Evolutionary conservation across 2,113 vertebrate genomes (phyloP), one percentile per base, ranked within the genome.

Genomic region (Coreoperca whiteheadi): DNA sequence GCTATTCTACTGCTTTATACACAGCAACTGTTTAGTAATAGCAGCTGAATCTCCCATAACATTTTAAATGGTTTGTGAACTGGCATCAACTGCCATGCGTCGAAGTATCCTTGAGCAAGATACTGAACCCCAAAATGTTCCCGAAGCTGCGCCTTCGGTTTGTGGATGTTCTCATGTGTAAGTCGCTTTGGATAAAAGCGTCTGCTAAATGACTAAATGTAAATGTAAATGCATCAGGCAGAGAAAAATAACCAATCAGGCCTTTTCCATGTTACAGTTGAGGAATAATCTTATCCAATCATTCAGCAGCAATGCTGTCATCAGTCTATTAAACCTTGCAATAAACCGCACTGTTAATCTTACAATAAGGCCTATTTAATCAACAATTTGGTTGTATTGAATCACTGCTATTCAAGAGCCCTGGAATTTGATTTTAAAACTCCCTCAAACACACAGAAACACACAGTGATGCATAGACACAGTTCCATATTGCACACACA

Each of bases 271-370:
- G 60, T 64, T 60, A 81, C 32, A 51, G 30, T 53, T 8, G 28
- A 66, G 51, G 2, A 25, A 32, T 63, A 74, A 77, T 82, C 46
- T 65, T 41, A 57, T 79, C 25, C 56, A 77, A 66, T 84, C 63
- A 41, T 64, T 16, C 34, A 34, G 23, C 64, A 60, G 66, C 1
- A 18, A 69, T 74, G 64, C 59, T 39, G 53, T 48, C 43, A 69
- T 81, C 56, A 65, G 10, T 87, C 85, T 57, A 46, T 77, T 75
- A 74, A 82, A 84, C 39, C 50, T 60, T 10, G 16, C 72, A 64
- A 54, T 66, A 77, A 84, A 74, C 28, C 20, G 8, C 28, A 30
- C 48, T 18, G 65, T 60, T 81, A 64, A 83, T 86, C 54, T 81
- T 11, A 77, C 20, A 63, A 74, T 54, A 65, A 71, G 30, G 25